Base-by-base conservation (phyloP, 1,140 invertebrate genomes). In the Cryptotermes secundus region DNA sequence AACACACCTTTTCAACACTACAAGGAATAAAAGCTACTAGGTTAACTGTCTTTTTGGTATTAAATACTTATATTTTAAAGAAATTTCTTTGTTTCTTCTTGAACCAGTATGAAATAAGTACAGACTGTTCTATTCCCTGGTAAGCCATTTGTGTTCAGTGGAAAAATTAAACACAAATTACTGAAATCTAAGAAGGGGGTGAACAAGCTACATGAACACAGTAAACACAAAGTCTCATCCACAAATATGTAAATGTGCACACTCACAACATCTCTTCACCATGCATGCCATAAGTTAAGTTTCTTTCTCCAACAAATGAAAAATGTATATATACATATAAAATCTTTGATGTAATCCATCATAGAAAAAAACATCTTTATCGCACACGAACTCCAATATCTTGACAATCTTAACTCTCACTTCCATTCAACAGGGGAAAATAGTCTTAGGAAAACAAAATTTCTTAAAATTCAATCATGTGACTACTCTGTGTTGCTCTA, bases 261-360 rank as follows among this genome's bases (percentile, higher is more conserved):
- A 72, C 31, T 72, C 59, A 72, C 59, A 72, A 72, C 59, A 72
- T 4, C 1, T 31, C 59, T 72, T 22, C 24, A 14, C 53, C 59
- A 72, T 72, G 59, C 59, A 72, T 72, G 59, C 59, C 59, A 72
- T 72, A 72, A 72, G 59, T 72, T 72, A 72, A n/a, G 59, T 72
- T 72, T 72, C 59, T 72, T 72, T n/a, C 31, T 72, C n/a, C 59
- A 72, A 31, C 26, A 72, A 72, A 72, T 72, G 26, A 72, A 31
- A 72, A 72, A 72, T 14, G 6, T 72, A 72, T 72, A 72, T 72
- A 72, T 72, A 72, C 16, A 72, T 59, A 59, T 72, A 72, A 72
- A 72, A 72, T 72, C 59, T 72, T 72, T 72, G 59, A n/a, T 9
- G 59, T 72, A 72, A 26, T 72, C 59, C 59, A 72, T 14, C 59